Conservation (phyloP, 1,140 invertebrate genomes). For the Drosophila busckii region DNA sequence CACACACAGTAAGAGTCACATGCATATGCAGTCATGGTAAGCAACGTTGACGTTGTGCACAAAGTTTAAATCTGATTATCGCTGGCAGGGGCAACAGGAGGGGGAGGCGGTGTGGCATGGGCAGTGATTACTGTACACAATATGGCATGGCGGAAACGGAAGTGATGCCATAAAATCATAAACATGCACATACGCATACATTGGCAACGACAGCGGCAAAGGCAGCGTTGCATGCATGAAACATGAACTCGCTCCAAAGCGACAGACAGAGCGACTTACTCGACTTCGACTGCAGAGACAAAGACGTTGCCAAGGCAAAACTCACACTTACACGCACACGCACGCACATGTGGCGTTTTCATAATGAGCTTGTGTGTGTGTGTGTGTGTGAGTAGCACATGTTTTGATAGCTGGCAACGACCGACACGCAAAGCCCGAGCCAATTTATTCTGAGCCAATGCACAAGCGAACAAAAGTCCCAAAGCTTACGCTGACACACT, state of each 20-base stretch:
- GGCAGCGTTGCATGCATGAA: conserved; percentile 46
- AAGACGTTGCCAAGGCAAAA: conserved; percentile 32
- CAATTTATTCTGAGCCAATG: conserved; percentile 33
- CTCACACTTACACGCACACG: conserved; percentile 5
- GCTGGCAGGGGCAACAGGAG: conserved; percentile 23
- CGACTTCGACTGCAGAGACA: conserved; percentile 46
- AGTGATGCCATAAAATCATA: conserved; percentile 77
- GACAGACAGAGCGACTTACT: conserved; percentile 52
- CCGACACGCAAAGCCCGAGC: conserved; percentile 44
- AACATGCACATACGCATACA: conserved; percentile 69
- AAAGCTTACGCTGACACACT: too few species aligned
- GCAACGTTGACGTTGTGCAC: conserved; percentile 69
- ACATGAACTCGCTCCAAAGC: conserved; percentile 60
- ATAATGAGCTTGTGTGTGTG: conserved; percentile 15
- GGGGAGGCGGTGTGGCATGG: not conserved
- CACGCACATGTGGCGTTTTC: not conserved
- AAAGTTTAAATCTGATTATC: conserved; percentile 77
- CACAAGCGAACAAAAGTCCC: not conserved
- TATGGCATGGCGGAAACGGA: conserved; percentile 68
- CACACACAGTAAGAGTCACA: conserved; percentile 9
- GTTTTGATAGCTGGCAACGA: conserved; percentile 40
- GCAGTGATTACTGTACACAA: conserved; percentile 34
- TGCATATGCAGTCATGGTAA: conserved; percentile 49
- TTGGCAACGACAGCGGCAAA: conserved; percentile 32
- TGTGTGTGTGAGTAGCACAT: conserved; percentile 28